Base-by-base conservation (phyloP, 2,113 vertebrate genomes). In the Xerus inauris region DNA sequence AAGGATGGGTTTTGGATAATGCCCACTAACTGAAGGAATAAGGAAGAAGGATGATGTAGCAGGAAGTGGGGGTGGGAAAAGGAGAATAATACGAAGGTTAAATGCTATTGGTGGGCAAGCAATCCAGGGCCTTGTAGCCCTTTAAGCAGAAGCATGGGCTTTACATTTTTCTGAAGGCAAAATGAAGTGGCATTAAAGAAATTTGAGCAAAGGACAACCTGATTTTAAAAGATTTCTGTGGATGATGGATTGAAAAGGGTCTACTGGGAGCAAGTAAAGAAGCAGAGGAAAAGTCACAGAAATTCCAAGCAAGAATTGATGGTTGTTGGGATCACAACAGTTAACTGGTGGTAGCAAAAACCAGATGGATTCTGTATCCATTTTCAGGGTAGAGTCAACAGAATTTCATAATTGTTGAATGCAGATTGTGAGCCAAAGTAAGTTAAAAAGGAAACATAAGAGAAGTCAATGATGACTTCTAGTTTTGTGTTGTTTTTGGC, bases 181-280 rank as follows among this genome's bases (percentile, higher is more conserved):
- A 87, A 67, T 35, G 42, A 89, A 54, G n/a, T 87, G 26, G 59
- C 42, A 65, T 32, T 80, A 84, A 28, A 95, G 80, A 92, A 81
- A 65, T 76, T 6, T 73, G 76, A 91, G 22, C 20, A 51, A 75
- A 90, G 40, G 20, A 17, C 26, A 73, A 45, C 57, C 11, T 59
- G 40, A 87, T 73, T 87, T 77, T 49, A 8, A 59, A 64, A 75
- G 35, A 30, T 12, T 17, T 13, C 75, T 79, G 5, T 90, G 47
- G 19, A 49, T 79, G 14, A 69, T 85, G 47, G 14, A 30, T 49
- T 82, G 22, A 30, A 82, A 86, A 86, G 26, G 42, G n/a, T n/a
- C 14, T 17, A 11, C 2, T 16, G 10, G 30, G 35, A 51, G 12
- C 12, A 67, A 88, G 11, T 6, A 10, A 86, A 45, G 30, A 35